Evolutionary conservation across 2,888 invertebrate genomes (phyloP).

Genomic region (Acheta domesticus): DNA sequence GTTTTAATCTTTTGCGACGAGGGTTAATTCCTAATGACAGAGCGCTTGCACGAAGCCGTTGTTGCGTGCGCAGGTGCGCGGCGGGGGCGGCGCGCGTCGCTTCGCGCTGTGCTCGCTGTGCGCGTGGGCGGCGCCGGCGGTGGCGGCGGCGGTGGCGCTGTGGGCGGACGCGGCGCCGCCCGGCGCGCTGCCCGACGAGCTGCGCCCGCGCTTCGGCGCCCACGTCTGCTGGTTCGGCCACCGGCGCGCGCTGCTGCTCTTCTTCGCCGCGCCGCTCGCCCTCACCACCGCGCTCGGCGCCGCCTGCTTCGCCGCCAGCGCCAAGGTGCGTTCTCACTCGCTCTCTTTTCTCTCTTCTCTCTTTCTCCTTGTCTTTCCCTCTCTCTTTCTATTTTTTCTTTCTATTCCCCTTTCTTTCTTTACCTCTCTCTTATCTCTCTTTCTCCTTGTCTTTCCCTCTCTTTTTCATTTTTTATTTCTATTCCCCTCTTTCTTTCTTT

Average conservation of each 20-base stretch:
- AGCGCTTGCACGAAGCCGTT: too few relatives aligned
- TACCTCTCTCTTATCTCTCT: background rate
- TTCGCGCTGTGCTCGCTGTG: constrained; percentile 49
- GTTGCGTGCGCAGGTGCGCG: background rate
- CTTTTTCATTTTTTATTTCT: background rate
- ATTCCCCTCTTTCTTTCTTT: background rate
- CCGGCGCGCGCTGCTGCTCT: constrained; percentile 49
- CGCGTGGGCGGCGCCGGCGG: constrained; percentile 49
- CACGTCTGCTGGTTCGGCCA: constrained; percentile 53
- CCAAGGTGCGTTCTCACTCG: constrained; percentile 45
- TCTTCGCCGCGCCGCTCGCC: constrained; percentile 52
- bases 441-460: background rate
- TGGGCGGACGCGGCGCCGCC: constrained; percentile 11
- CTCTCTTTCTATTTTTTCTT: background rate
- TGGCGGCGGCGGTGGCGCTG: background rate
- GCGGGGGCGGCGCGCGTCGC: background rate
- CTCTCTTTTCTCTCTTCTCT: background rate
- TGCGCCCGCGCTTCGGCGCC: constrained; percentile 45
- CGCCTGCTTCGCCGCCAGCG: constrained; percentile 47
- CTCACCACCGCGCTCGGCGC: constrained; percentile 48
- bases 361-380: too few relatives aligned
- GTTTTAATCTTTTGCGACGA: too few relatives aligned
- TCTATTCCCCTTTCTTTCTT: background rate
- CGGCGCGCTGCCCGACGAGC: constrained; percentile 29
- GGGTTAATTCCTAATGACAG: too few relatives aligned